These are phyloP conservation scores for Gibbula magus DNA, from an alignment of 2,888 invertebrate species.

Conservation along the genomic window DNA sequence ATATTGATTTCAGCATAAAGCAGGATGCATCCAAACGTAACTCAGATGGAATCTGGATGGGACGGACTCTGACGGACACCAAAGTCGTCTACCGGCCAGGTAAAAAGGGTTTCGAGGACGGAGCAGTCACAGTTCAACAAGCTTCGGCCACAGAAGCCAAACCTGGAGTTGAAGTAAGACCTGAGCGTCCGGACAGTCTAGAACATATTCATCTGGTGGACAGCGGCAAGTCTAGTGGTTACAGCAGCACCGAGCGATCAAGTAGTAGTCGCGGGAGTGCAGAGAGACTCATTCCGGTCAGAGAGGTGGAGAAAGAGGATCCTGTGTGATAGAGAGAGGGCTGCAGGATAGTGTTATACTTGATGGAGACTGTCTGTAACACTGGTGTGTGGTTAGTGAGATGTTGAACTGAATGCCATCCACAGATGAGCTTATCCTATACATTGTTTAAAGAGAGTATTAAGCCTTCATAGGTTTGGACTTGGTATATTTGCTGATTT, in stretches of 20 bases:
- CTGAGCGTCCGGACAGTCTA: neutral
- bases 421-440: too few relatives aligned
- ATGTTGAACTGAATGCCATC: too few relatives aligned
- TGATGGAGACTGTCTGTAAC: too few relatives aligned
- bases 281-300: conserved; percentile 37
- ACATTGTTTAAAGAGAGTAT: too few relatives aligned
- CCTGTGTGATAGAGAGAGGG: neutral
- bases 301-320: neutral
- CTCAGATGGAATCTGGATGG: neutral
- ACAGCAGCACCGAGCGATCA: conserved; percentile 49
- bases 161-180: neutral
- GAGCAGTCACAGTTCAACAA: conserved; percentile 4
- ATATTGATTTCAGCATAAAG: conserved; percentile 19
- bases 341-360: too few relatives aligned
- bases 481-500: too few relatives aligned
- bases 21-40: conserved; percentile 5
- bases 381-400: too few relatives aligned
- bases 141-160: neutral
- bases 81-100: conserved; percentile 50
- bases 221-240: conserved; percentile 42
- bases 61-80: conserved; percentile 34
- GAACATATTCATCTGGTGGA: conserved; percentile 37
- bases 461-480: too few relatives aligned
- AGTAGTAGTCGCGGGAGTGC: conserved; percentile 44
- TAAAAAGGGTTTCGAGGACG: conserved; percentile 34